Evolutionary conservation across 37 sponge, comb jelly and placozoan genomes (phyloP).

Genomic region (Eunapius fragilis): DNA sequence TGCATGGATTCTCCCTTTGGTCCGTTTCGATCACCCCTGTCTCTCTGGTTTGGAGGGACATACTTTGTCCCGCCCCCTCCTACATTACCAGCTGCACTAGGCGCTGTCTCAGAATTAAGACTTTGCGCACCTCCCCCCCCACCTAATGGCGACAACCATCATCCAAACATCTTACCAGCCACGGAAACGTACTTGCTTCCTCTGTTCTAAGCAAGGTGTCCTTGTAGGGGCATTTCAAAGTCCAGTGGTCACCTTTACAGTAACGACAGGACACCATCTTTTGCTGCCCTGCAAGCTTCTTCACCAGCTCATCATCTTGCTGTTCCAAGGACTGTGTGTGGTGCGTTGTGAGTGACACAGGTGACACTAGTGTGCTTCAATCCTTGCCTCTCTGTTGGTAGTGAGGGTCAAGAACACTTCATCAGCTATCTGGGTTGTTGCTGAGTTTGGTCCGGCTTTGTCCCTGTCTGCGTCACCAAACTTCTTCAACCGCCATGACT

Average conservation of each 20-base stretch:
- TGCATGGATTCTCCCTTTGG: slow-evolving; percentile 36
- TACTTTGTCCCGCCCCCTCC: slow-evolving; percentile 53
- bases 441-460: slow-evolving; percentile 64
- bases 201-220: slow-evolving; percentile 69
- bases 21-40: neutral
- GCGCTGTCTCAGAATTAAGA: neutral
- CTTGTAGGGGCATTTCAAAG: slow-evolving; percentile 91
- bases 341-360: neutral
- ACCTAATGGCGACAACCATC: neutral
- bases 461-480: slow-evolving; percentile 80
- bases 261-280: slow-evolving; percentile 90
- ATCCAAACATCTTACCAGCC: neutral
- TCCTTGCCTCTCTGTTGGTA: slow-evolving; percentile 74
- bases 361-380: too few species aligned
- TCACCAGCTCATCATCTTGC: slow-evolving; percentile 78
- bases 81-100: neutral
- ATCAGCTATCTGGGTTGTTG: slow-evolving; percentile 86
- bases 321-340: slow-evolving; percentile 70
- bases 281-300: slow-evolving; percentile 61
- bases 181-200: neutral
- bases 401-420: slow-evolving; percentile 89
- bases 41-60: slow-evolving; percentile 64
- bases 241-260: slow-evolving; percentile 97
- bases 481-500: slow-evolving; percentile 76
- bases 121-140: neutral